Evolutionary conservation across 2,797 vertebrate species (phyloP).

Genomic region (Neopelma chrysocephalum): DNA sequence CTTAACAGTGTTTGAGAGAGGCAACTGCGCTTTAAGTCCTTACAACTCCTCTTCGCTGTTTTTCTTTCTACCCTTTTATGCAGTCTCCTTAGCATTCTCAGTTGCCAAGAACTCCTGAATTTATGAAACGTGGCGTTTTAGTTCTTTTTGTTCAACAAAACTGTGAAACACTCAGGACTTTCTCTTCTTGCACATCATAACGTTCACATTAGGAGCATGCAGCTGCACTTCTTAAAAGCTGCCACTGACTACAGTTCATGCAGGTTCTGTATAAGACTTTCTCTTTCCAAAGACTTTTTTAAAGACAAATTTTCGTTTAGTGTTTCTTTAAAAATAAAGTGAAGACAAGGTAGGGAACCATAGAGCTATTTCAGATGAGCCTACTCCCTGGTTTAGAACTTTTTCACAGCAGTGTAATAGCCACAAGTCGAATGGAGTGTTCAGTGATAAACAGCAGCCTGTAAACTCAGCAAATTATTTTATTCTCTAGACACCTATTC

Average conservation of each 20-base stretch:
- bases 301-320: not conserved
- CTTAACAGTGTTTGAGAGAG: not conserved
- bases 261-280: not conserved
- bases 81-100: not conserved
- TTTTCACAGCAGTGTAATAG: not conserved
- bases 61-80: not conserved
- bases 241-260: not conserved
- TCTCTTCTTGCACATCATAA: not conserved
- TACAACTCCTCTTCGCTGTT: not conserved
- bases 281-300: not conserved
- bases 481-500: not conserved
- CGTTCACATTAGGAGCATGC: not conserved
- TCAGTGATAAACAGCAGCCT: not conserved
- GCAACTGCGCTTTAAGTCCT: not conserved
- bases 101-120: not conserved
- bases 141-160: not conserved
- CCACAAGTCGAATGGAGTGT: constrained; percentile 4
- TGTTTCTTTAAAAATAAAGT: not conserved
- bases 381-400: not conserved
- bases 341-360: not conserved
- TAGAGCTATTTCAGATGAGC: not conserved
- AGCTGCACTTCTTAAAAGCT: not conserved
- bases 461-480: constrained; percentile 28
- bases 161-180: not conserved
- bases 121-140: not conserved